A percentile compares a stretch with the other conserved stretches of the same genome.
Conservation (phyloP, 2,888 invertebrate genomes). For the Zygothrica quintamaculata region DNA sequence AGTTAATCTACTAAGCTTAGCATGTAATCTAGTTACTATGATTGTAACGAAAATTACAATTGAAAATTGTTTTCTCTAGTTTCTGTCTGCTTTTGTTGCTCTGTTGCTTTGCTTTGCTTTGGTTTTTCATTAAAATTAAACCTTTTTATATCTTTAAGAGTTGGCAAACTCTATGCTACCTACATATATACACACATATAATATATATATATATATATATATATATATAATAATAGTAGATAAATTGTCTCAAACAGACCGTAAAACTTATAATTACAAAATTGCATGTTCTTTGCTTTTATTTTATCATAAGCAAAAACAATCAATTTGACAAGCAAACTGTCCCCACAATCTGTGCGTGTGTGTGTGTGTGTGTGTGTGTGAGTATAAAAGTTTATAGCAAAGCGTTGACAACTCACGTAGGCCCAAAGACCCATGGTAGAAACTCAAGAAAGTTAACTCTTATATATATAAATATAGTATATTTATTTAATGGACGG, state of each 20-base stretch:
- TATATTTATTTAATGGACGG: too few species aligned
- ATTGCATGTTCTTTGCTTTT: slow-evolving; percentile 68
- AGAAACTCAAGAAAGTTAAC: not conserved
- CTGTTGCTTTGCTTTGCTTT: too few species aligned
- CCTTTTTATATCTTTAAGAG: not conserved
- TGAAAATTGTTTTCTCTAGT: too few species aligned
- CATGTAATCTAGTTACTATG: too few species aligned
- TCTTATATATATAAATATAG: too few species aligned
- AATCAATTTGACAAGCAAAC: slow-evolving; percentile 53
- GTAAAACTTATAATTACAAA: slow-evolving; percentile 74
- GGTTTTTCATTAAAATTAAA: too few species aligned
- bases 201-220: too few species aligned
- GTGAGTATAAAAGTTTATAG: slow-evolving; percentile 53
- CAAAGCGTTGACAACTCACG: slow-evolving; percentile 42
- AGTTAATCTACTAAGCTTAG: too few species aligned
- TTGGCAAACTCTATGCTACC: too few species aligned
- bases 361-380: slow-evolving; percentile 1
- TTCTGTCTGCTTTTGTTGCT: too few species aligned
- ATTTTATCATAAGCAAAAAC: slow-evolving; percentile 61
- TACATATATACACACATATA: too few species aligned
- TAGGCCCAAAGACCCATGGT: not conserved
- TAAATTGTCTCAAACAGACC: slow-evolving; percentile 66
- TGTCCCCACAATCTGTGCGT: slow-evolving; percentile 4
- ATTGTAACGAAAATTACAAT: too few species aligned
- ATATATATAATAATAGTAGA: slow-evolving; percentile 3